phyloP scores from a whole-genome alignment of 2,797 vertebrate genomes.

The Synanceia verrucosa region DNA sequence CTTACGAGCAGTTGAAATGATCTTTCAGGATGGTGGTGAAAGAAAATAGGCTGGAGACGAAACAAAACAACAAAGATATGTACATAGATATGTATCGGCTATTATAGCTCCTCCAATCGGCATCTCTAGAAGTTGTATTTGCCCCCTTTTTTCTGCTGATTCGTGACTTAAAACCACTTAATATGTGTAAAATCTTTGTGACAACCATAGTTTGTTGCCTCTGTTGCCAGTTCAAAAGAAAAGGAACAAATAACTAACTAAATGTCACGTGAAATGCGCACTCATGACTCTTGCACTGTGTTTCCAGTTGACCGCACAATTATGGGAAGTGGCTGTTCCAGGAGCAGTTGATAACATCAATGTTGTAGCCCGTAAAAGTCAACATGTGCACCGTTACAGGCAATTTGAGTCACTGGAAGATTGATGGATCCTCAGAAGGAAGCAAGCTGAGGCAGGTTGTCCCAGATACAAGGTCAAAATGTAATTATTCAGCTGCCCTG shows the following conservation, averaged over 20 bases:
- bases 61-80: background rate
- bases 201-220: background rate
- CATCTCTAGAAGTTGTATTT: background rate
- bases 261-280: background rate
- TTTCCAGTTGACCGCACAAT: background rate
- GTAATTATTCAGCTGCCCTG: slow-evolving; percentile 57
- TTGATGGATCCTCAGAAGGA: background rate
- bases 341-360: slow-evolving; percentile 33
- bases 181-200: background rate
- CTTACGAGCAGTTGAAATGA: background rate
- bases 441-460: slow-evolving; percentile 38
- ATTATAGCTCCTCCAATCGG: background rate
- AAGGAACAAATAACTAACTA: background rate
- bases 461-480: slow-evolving; percentile 45
- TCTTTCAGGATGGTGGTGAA: background rate
- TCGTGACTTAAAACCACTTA: background rate
- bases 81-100: too few relatives aligned
- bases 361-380: slow-evolving; percentile 2
- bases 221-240: background rate
- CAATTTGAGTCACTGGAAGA: slow-evolving; percentile 10
- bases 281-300: background rate
- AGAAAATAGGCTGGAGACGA: background rate
- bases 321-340: slow-evolving; percentile 7
- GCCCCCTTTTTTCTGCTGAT: background rate
- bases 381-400: slow-evolving; percentile 1